Conservation (phyloP, 2,113 vertebrate genomes). For the Limanda limanda region DNA sequence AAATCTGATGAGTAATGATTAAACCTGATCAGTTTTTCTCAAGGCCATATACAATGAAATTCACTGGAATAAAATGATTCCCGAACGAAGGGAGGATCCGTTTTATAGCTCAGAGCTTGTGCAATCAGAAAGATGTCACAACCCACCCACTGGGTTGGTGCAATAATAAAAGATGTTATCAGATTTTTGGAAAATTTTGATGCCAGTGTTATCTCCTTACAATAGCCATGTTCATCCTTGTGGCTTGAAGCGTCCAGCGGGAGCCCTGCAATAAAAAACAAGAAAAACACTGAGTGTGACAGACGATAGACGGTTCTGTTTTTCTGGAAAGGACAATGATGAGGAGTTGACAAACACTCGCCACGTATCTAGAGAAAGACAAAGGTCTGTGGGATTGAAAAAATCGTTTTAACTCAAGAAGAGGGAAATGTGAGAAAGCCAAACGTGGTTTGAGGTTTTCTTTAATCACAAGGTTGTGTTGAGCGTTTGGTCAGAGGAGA, state of each 20-base stretch:
- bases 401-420: no score
- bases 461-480: no score
- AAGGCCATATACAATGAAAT: constrained; percentile 2
- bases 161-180: constrained; percentile 23
- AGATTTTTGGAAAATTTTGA: neutral
- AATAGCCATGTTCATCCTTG: constrained; percentile 93
- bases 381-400: no score
- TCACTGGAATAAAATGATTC: neutral
- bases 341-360: no score
- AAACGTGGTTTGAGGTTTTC: no score
- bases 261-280: constrained; percentile 87
- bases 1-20: constrained; percentile 10
- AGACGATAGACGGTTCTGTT: neutral
- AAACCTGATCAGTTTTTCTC: constrained; percentile 1
- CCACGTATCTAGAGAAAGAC: no score
- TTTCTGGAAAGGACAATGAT: no score
- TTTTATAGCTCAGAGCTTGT: constrained; percentile 16
- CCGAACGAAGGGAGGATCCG: neutral
- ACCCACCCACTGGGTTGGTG: constrained; percentile 20
- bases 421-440: no score
- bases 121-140: neutral
- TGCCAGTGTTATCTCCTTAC: constrained; percentile 80
- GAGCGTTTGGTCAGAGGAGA: no score
- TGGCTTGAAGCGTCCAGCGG: constrained; percentile 97
- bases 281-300: constrained; percentile 31